Evolutionary conservation across 1,140 invertebrate species (phyloP), one percentile per base, ranked within the genome.

Genomic region (Eurosta solidaginis): DNA sequence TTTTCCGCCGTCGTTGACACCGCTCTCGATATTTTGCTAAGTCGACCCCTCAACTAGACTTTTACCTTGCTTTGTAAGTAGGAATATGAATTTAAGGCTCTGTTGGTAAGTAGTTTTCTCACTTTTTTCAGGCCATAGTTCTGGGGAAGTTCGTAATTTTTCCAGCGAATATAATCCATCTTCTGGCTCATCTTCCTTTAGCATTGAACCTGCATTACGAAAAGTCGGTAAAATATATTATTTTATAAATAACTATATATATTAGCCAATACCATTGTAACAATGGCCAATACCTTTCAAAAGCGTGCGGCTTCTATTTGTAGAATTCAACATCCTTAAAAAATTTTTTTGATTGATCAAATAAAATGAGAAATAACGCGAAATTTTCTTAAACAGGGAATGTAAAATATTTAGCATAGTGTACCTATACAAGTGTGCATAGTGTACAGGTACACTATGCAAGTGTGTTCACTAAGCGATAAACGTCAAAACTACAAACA

Each of bases 41-140:
- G n/a, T n/a, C n/a, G n/a, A n/a, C n/a, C n/a, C n/a, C n/a, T n/a
- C n/a, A n/a, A n/a, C n/a, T n/a, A n/a, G n/a, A n/a, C n/a, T n/a
- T n/a, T n/a, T n/a, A n/a, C n/a, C n/a, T n/a, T n/a, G n/a, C n/a
- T n/a, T n/a, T n/a, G n/a, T n/a, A n/a, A n/a, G n/a, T n/a, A n/a
- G n/a, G n/a, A n/a, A n/a, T n/a, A n/a, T n/a, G n/a, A n/a, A n/a
- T n/a, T n/a, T n/a, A n/a, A n/a, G n/a, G n/a, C n/a, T n/a, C n/a
- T n/a, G n/a, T n/a, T n/a, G n/a, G n/a, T n/a, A n/a, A n/a, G n/a
- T n/a, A n/a, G n/a, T n/a, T n/a, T n/a, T n/a, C 77, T 52, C 91
- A 97, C 96, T 95, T 90, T 95, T 94, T 89, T 97, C 96, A 52
- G 96, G 96, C 96, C 96, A 98, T 83, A 97, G 87, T 84, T 97